Evolutionary conservation across 2,113 vertebrate species (phyloP).

Genomic region (Apteryx owenii): DNA sequence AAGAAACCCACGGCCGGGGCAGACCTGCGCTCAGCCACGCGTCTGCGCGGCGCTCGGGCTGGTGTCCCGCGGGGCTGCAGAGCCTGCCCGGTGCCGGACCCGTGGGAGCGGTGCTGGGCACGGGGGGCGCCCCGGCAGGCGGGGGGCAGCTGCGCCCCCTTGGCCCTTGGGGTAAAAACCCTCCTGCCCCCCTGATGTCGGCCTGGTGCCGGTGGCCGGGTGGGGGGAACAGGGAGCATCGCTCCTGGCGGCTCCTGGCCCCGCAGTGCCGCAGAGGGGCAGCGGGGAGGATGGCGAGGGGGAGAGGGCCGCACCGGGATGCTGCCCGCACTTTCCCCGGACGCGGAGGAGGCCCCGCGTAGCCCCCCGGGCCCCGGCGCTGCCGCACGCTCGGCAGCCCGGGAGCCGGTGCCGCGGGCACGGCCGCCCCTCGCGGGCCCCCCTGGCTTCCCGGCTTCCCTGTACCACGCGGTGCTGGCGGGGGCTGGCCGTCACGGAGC

Average conservation of each 20-base stretch:
- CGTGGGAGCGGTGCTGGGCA: neutral
- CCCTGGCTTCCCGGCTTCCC: neutral
- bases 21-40: fast-evolving
- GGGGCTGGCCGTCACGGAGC: conserved; percentile 31
- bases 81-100: neutral
- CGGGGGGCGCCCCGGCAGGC: neutral
- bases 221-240: neutral
- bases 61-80: neutral
- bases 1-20: neutral
- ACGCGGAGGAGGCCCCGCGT: neutral
- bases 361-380: neutral
- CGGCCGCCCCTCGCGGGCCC: neutral
- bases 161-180: neutral
- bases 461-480: conserved; percentile 50
- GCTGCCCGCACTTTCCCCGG: neutral
- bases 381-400: neutral
- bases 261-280: neutral
- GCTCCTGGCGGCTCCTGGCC: fast-evolving
- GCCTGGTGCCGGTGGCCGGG: neutral
- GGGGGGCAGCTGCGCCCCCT: too few relatives aligned
- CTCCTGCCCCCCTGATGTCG: neutral
- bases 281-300: neutral
- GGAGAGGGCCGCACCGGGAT: neutral
- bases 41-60: neutral
- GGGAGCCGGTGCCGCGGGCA: neutral